Base-by-base conservation (phyloP, 2,113 vertebrate genomes). In the Struthio camelus region DNA sequence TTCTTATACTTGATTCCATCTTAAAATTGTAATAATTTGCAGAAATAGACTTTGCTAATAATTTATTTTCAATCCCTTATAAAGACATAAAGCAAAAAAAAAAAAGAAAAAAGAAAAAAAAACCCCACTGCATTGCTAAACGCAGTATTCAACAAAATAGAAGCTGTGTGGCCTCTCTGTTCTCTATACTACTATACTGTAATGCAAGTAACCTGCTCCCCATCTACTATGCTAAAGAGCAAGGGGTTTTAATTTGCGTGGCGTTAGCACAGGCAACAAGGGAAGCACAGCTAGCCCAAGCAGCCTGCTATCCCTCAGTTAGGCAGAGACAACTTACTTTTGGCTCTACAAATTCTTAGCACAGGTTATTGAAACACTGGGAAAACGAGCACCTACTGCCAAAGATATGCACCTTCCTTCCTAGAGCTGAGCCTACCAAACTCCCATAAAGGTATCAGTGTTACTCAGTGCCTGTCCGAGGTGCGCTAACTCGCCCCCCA, bases 61-160 rank as follows among this genome's bases (percentile, higher is more conserved):
- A 54, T 30, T 54, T 54, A 51, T 84, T 79, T 79, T 72, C 40
- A 58, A 80, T 38, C 32, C 23, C 36, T 44, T 69, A 72, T 19
- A 23, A 54, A 40, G 36, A 30, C 27, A 6, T 12, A 82, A 69
- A 8, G 44, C 18, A 71, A 84, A 81, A 85, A 3, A 0, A 4
- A 36, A 69, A 67, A 58, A 84, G 78, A 85, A 3, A 0, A 4
- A 36, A 69, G 64, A 58, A 32, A 58, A 66, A 14, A 17, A 23
- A 54, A 42, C 18, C 24, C 6, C 0, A 1, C 24, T 56, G 28
- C 0, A 1, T 22, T 56, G 28, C 38, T 0, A 38, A 48, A 32
- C 64, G 38, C n/a, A 1, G 1, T 14, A n/a, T 24, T 64, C 28
- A 3, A 11, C 2, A 3, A 51, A 19, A 30, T 13, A 32, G 7